Evolutionary conservation across 2,888 invertebrate species (phyloP), one percentile per base, ranked within the genome.

Genomic region (Biston stratarius): DNA sequence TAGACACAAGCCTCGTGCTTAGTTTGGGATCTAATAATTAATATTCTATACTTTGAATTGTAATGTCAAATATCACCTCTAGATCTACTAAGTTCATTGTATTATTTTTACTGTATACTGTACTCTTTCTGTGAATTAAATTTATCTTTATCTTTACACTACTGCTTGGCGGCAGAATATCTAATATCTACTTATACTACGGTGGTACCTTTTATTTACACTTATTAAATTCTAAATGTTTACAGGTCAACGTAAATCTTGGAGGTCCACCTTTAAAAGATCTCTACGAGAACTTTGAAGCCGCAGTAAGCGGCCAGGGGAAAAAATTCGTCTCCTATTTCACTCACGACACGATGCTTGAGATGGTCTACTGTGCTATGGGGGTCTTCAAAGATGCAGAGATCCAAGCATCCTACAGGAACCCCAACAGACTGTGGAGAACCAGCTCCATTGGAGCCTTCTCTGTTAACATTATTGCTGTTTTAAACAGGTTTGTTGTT

Each of bases 261-360:
- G 97, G 96, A 2, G 96, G 96, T 75, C 94, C 95, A 8, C 91
- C 95, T 0, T 82, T 97, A 5, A 95, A 96, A 81, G 96, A 97
- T 78, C 90, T 97, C 84, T 94, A 95, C 73, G 85, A 94, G 38
- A 93, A 87, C 61, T 95, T 96, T 75, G 86, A 87, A 86, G 79
- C 80, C 0, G 77, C 74, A 2, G 74, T 80, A 42, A 69, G 78
- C 11, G 83, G 84, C 5, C 53, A 65, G 1, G 72, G 88, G 76
- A 75, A 86, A 89, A 95, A 94, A 69, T 94, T 96, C 0, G 89
- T 95, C 0, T 95, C 96, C 38, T 96, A 96, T 77, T 97, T 97
- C 82, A 95, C 95, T 0, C 96, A 97, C 77, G 95, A 96, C 49
- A 94, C 95, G 0, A 94, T 95, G 72, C 76, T 97, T 67, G 95